Percentiles rank a stretch among this genome's conserved stretches.
These are phyloP conservation scores for Ectemnius cavifrons DNA, from an alignment of 2,888 invertebrate genomes.

Conservation along the genomic window DNA sequence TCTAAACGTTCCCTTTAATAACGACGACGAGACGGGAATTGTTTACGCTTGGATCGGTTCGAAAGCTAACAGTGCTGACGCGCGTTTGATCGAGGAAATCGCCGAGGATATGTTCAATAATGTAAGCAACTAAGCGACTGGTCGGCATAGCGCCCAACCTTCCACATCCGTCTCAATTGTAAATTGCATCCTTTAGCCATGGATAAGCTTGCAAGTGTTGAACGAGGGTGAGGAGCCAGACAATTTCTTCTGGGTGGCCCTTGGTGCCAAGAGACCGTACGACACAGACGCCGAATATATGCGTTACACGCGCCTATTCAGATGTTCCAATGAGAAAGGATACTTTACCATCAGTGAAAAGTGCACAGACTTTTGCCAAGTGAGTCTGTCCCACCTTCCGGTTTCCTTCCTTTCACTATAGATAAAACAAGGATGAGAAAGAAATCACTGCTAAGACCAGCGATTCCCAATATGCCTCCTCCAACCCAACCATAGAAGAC, in stretches of 20 bases:
- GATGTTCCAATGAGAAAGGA: constrained; percentile 99
- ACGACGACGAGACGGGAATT: constrained; percentile 91
- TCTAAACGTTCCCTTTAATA: constrained; percentile 94
- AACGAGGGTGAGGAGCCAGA: constrained; percentile 98
- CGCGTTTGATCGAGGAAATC: constrained; percentile 91
- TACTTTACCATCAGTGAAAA: constrained; percentile 99
- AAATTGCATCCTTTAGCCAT: constrained; percentile 71
- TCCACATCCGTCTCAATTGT: too few species aligned
- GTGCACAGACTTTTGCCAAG: constrained; percentile 98
- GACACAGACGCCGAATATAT: constrained; percentile 94
- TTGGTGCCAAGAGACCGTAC: constrained; percentile 94
- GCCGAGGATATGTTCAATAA: constrained; percentile 96
- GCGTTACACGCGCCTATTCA: constrained; percentile 94
- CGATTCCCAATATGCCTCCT: too few species aligned
- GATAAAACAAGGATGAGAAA: too few species aligned
- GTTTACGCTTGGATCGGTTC: constrained; percentile 98
- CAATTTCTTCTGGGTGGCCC: constrained; percentile 98
- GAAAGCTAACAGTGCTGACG: constrained; percentile 91
- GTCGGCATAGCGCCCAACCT: not conserved
- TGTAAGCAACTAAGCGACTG: constrained; percentile 78
- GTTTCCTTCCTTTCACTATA: too few species aligned
- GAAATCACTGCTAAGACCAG: too few species aligned
- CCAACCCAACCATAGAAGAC: too few species aligned
- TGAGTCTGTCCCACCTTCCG: constrained; percentile 72
- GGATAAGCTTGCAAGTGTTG: constrained; percentile 85